Evolutionary conservation across 2,113 vertebrate genomes (phyloP), one percentile per base, ranked within the genome.

Genomic region (Pungitius pungitius): DNA sequence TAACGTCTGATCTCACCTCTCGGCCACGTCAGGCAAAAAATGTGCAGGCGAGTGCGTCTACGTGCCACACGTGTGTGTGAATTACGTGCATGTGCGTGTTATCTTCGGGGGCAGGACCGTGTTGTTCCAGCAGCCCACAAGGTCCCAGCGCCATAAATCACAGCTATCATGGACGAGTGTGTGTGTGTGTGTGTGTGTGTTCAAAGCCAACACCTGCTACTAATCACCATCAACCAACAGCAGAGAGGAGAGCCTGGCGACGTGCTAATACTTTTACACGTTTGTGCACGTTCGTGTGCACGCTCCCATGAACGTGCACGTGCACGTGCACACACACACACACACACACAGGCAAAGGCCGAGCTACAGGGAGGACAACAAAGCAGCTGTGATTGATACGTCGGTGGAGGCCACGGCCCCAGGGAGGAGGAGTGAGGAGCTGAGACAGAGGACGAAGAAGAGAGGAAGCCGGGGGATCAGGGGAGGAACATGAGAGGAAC

Each of bases 71-170:
- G 24, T 24, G 5, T 49, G 71, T 70, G 71, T 71, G 63, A 51
- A 59, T 18, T 47, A 39, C 18, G 45, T 61, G 71, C 52, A 75
- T 78, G 78, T 83, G 80, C 72, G 68, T 77, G 82, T 85, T 90
- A 89, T 90, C 88, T 89, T 83, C 83, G 30, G 64, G 73, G 73
- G 83, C 8, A 39, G 84, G 68, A 67, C 57, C 22, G 27, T 90
- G 87, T 91, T 93, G 87, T 90, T 89, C 79, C 89, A 88, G 87
- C 87, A 89, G 59, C 84, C 75, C 75, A 61, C 3, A 59, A 59
- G 76, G 81, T 90, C 83, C 84, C 78, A 75, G 78, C 42, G n/a
- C 80, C 81, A 92, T 93, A 88, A 93, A 94, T 94, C 91, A 91
- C 74, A 87, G 66, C 83, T 74, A 89, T 87, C 89, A 81, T 76